Evolutionary conservation across 2,888 invertebrate genomes (phyloP).

Genomic region (Stramonita haemastoma): DNA sequence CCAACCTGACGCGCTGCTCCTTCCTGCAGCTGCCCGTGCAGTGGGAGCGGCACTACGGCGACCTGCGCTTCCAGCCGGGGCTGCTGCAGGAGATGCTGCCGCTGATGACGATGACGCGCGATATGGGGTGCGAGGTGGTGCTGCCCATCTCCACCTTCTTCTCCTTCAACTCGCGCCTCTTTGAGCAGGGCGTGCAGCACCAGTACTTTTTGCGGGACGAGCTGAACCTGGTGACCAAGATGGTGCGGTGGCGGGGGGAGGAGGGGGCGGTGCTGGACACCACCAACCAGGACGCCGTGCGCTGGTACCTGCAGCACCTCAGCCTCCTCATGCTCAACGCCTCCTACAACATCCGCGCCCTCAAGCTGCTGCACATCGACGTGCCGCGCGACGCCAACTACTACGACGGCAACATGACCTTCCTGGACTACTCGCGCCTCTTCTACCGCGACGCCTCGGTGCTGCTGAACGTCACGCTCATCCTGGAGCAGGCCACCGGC

Average conservation of each 20-base stretch:
- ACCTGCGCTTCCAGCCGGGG: slow-evolving; percentile 46
- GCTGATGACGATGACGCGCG: slow-evolving; percentile 40
- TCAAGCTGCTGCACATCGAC: slow-evolving; percentile 54
- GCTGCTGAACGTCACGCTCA: slow-evolving; percentile 48
- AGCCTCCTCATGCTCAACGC: slow-evolving; percentile 41
- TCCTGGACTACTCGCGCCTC: slow-evolving; percentile 53
- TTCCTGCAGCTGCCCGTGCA: slow-evolving; percentile 48
- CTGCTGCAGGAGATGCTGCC: slow-evolving; percentile 38
- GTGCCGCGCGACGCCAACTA: slow-evolving; percentile 51
- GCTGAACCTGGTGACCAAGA: slow-evolving; percentile 52
- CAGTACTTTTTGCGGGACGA: slow-evolving; percentile 53
- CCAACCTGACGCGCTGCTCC: slow-evolving; percentile 47
- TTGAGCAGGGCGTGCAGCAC: slow-evolving; percentile 47
- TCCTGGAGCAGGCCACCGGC: slow-evolving; percentile 52
- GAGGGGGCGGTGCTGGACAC: slow-evolving; percentile 56
- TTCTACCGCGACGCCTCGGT: slow-evolving; percentile 49
- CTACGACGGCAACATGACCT: slow-evolving; percentile 50
- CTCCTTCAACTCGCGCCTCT: slow-evolving; percentile 51
- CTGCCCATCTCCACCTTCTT: slow-evolving; percentile 55
- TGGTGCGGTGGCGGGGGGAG: slow-evolving; percentile 51
- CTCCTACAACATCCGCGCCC: slow-evolving; percentile 47
- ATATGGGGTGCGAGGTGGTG: slow-evolving; percentile 45
- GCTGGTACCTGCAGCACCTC: slow-evolving; percentile 49
- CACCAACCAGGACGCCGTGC: slow-evolving; percentile 50
- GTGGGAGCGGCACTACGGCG: slow-evolving; percentile 53